Evolutionary conservation across 2,888 invertebrate species (phyloP).

Genomic region (Nomada fabriciana): DNA sequence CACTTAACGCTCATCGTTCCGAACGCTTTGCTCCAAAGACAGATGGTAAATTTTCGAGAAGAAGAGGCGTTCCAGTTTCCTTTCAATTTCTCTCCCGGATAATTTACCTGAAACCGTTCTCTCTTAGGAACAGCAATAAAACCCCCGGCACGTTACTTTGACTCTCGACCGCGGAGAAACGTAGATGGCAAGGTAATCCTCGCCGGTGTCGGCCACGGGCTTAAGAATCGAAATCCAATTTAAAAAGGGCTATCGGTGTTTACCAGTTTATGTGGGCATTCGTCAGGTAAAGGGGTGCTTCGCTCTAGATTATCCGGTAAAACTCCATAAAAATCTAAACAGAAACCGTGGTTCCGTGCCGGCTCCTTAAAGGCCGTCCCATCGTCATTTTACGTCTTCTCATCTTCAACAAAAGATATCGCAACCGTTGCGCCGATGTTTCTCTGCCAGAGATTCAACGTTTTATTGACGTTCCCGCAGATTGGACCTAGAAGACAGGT

Average conservation of each 20-base stretch:
- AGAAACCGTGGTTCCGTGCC: slow-evolving; percentile 17
- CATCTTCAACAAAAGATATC: slow-evolving; percentile 66
- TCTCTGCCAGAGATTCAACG: slow-evolving; percentile 56
- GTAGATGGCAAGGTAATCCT: slow-evolving; percentile 1
- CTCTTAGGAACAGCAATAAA: slow-evolving; percentile 41
- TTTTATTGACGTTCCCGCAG: slow-evolving; percentile 68
- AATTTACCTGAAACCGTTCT: slow-evolving; percentile 41
- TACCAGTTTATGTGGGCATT: slow-evolving; percentile 58
- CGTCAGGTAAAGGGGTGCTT: slow-evolving; percentile 45
- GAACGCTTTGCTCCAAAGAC: background rate
- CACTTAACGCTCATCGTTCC: background rate
- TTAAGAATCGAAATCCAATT: slow-evolving; percentile 63
- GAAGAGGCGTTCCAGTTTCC: background rate
- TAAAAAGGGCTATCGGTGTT: slow-evolving; percentile 58
- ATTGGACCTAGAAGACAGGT: slow-evolving; percentile 59
- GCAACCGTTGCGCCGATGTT: slow-evolving; percentile 37
- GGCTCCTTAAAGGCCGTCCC: slow-evolving; percentile 60
- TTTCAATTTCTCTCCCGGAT: slow-evolving; percentile 42
- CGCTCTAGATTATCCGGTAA: slow-evolving; percentile 64
- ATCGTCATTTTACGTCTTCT: slow-evolving; percentile 68
- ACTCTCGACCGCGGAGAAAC: slow-evolving; percentile 10
- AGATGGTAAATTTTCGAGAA: background rate
- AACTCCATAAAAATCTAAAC: slow-evolving; percentile 71
- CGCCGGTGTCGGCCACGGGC: background rate
- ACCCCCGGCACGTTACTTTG: slow-evolving; percentile 33